These are phyloP conservation scores for Apteryx mantelli DNA, from an alignment of 2,113 vertebrate species.

Conservation along the genomic window DNA sequence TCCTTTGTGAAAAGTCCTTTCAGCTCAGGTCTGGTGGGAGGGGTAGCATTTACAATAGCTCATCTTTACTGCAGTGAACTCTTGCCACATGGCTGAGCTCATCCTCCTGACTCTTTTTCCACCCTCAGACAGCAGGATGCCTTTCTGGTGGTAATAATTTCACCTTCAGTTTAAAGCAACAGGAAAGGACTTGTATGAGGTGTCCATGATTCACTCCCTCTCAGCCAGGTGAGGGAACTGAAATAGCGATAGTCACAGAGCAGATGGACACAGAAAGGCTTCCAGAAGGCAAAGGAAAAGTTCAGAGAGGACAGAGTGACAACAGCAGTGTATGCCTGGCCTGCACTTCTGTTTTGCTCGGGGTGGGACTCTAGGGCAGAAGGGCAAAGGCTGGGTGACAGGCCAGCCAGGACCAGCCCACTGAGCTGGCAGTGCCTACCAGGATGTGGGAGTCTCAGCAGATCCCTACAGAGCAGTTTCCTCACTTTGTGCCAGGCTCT, in stretches of 20 bases:
- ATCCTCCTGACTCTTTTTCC: not conserved
- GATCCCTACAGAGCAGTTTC: not conserved
- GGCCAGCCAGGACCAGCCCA: not conserved
- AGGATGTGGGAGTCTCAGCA: not conserved
- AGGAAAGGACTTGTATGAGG: not conserved
- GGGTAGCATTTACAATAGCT: not conserved
- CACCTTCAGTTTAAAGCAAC: not conserved
- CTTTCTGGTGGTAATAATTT: not conserved
- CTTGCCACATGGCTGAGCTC: not conserved
- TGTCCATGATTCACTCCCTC: not conserved
- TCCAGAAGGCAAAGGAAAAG: not conserved
- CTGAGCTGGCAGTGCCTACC: not conserved
- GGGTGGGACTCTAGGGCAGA: not conserved
- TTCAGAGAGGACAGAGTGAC: not conserved
- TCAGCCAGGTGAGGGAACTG: not conserved
- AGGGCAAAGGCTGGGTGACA: not conserved
- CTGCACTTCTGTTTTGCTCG: accelerated
- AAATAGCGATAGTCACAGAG: not conserved
- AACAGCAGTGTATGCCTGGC: not conserved
- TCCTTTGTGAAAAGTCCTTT: not conserved
- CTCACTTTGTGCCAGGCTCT: not conserved
- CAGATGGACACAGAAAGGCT: not conserved
- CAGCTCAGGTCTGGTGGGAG: not conserved
- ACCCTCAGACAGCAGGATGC: not conserved
- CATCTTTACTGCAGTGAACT: not conserved